A percentile compares a stretch with the other conserved stretches of the same genome.
Conservation (phyloP, 1,140 invertebrate species). For the Palaemon carinicauda region DNA sequence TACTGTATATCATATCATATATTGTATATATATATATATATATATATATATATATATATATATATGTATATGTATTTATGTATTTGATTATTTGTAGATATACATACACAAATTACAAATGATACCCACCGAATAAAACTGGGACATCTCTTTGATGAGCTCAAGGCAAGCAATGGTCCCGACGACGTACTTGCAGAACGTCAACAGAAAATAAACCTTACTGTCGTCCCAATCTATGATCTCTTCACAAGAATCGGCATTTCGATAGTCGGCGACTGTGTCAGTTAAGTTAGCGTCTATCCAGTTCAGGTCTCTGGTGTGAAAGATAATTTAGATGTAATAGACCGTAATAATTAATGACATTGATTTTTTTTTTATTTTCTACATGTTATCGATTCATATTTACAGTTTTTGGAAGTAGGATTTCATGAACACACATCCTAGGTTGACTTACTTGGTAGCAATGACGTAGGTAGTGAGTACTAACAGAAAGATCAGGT, state of each 20-base stretch:
- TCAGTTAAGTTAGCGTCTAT: background rate
- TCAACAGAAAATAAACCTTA: background rate
- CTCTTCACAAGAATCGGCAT: background rate
- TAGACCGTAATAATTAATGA: too few species aligned
- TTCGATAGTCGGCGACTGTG: background rate
- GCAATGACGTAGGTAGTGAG: constrained; percentile 6
- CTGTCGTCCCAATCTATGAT: background rate
- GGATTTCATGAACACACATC: too few species aligned
- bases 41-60: background rate
- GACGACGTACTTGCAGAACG: background rate
- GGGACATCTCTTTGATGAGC: constrained; percentile 5
- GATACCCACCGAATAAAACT: background rate
- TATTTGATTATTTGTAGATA: background rate
- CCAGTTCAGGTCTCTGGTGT: constrained; percentile 3
- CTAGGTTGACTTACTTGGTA: constrained; percentile 3
- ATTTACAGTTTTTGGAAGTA: too few species aligned
- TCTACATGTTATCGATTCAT: too few species aligned
- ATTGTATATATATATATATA: background rate
- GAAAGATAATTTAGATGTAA: too few species aligned
- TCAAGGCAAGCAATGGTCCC: background rate
- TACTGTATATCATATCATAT: too few species aligned
- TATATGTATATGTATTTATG: background rate
- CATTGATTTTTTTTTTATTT: too few species aligned
- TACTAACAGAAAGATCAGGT: constrained; percentile 8
- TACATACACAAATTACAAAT: background rate